A percentile compares a stretch with the other conserved stretches of the same genome.
These are phyloP conservation scores for Megaceryle alcyon DNA, from an alignment of 2,797 vertebrate species.

Conservation along the genomic window DNA sequence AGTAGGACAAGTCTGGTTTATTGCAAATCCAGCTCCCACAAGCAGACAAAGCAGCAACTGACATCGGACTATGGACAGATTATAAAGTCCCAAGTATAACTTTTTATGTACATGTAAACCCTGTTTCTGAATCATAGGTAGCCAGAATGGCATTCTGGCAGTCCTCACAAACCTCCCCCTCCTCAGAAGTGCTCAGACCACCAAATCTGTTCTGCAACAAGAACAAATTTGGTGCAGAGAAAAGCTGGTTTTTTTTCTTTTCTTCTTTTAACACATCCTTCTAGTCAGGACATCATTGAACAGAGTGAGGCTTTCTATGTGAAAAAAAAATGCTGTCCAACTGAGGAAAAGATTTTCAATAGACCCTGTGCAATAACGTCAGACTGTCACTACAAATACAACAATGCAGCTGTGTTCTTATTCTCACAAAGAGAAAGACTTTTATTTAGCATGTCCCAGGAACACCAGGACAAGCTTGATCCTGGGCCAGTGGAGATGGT, in stretches of 20 bases:
- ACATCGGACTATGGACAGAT: not conserved
- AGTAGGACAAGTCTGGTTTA: not conserved
- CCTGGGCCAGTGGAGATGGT: too few relatives aligned
- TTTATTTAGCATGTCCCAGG: not conserved
- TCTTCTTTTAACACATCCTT: not conserved
- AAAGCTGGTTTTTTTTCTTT: not conserved
- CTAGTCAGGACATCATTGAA: not conserved
- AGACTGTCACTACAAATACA: not conserved
- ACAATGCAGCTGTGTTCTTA: not conserved
- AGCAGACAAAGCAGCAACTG: not conserved
- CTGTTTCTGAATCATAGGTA: not conserved
- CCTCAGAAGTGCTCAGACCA: not conserved
- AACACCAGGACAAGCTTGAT: not conserved
- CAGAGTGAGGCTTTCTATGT: not conserved
- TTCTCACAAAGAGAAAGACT: not conserved
- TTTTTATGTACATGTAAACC: not conserved
- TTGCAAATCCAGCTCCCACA: not conserved
- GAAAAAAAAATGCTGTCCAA: rapidly evolving
- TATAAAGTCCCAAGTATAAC: not conserved
- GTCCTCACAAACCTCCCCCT: not conserved
- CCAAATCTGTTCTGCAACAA: not conserved
- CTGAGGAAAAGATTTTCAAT: not conserved
- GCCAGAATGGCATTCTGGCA: rapidly evolving
- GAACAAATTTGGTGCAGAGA: not conserved
- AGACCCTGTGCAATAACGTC: not conserved